Evolutionary conservation across 2,888 invertebrate genomes (phyloP).

Genomic region (Pollenia angustigena): DNA sequence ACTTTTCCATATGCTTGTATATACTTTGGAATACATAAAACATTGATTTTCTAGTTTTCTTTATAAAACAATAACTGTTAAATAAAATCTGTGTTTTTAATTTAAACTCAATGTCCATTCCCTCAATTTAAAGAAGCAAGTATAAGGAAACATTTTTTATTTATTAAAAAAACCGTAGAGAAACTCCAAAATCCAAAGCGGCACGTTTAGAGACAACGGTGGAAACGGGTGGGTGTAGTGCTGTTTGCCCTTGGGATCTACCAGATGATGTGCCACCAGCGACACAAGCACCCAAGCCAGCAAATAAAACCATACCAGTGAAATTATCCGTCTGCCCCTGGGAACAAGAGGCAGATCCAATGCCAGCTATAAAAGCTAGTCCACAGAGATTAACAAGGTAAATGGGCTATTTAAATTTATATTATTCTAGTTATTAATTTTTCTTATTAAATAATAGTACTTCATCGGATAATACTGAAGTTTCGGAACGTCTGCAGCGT

Average conservation of each 20-base stretch:
- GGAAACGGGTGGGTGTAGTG: constrained; percentile 77
- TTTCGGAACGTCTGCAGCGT: constrained; percentile 87
- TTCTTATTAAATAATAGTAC: constrained; percentile 75
- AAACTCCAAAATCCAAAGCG: constrained; percentile 78
- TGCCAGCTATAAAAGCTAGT: constrained; percentile 70
- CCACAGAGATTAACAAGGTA: constrained; percentile 79
- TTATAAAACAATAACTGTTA: too few species aligned
- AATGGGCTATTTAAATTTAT: background rate
- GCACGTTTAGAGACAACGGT: constrained; percentile 80
- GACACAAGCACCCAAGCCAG: constrained; percentile 63
- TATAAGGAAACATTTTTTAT: background rate
- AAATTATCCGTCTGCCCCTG: constrained; percentile 82
- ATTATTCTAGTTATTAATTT: too few species aligned
- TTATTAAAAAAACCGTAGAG: constrained; percentile 75
- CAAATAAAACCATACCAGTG: constrained; percentile 73
- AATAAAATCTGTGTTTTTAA: constrained; percentile 36
- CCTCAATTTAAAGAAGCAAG: background rate
- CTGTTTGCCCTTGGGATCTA: constrained; percentile 83
- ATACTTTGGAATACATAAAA: background rate
- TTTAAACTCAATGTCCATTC: constrained; percentile 1
- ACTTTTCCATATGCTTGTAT: too few species aligned
- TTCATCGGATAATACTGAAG: constrained; percentile 88
- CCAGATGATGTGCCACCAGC: constrained; percentile 74
- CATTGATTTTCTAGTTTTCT: constrained; percentile 45
- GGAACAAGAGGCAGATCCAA: constrained; percentile 78